Percentiles rank a stretch among this genome's conserved stretches.
These are phyloP conservation scores for Cylas formicarius DNA, from an alignment of 1,140 invertebrate species.

Conservation along the genomic window DNA sequence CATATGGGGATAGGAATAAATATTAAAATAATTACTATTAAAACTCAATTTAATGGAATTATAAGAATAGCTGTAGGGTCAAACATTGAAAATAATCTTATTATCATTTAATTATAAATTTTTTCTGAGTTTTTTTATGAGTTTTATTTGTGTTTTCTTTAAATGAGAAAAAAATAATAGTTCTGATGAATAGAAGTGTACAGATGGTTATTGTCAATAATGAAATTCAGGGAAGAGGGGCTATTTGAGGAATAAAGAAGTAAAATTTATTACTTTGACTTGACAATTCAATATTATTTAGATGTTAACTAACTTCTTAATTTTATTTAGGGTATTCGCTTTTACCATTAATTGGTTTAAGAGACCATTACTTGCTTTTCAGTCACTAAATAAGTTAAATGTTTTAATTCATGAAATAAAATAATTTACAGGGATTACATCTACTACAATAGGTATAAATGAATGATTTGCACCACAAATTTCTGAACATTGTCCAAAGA, in stretches of 20 bases:
- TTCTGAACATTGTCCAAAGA: slow-evolving; percentile 70
- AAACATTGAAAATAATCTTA: slow-evolving; percentile 50
- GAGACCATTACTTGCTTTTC: slow-evolving; percentile 55
- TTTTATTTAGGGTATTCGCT: slow-evolving; percentile 51
- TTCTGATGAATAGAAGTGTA: not conserved
- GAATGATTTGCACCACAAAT: slow-evolving; percentile 70
- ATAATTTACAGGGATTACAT: slow-evolving; percentile 47
- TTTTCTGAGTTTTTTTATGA: slow-evolving; percentile 49
- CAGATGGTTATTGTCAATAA: slow-evolving; percentile 53
- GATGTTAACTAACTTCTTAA: slow-evolving; percentile 48
- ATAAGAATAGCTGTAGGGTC: slow-evolving; percentile 44
- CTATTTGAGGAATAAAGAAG: slow-evolving; percentile 51
- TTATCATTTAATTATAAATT: slow-evolving; percentile 52
- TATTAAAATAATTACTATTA: slow-evolving; percentile 43
- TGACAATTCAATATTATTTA: slow-evolving; percentile 53
- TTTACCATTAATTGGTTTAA: slow-evolving; percentile 47
- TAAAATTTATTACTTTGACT: slow-evolving; percentile 48
- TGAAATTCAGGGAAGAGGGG: slow-evolving; percentile 46
- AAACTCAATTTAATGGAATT: slow-evolving; percentile 50
- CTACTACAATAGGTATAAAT: slow-evolving; percentile 67
- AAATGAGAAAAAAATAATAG: slow-evolving; percentile 44
- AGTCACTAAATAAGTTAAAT: slow-evolving; percentile 53
- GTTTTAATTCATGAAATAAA: slow-evolving; percentile 53
- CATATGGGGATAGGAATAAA: slow-evolving; percentile 46
- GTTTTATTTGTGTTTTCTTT: slow-evolving; percentile 38